Conservation (phyloP, 2,888 invertebrate species). For the Helicoverpa assulta region DNA sequence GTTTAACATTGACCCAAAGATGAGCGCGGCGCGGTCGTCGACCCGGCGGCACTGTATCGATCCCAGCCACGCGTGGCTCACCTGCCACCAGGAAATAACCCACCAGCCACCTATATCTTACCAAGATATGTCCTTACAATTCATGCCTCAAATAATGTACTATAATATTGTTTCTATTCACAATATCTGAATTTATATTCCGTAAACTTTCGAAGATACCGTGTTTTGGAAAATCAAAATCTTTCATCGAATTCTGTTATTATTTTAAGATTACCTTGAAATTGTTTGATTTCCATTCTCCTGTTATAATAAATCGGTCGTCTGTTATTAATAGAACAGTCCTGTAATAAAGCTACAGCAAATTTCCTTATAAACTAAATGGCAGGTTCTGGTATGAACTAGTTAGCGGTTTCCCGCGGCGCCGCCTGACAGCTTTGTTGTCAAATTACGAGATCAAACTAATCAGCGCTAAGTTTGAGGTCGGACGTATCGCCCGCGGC, state of each 20-base stretch:
- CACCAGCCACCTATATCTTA: not conserved
- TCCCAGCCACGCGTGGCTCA: constrained; percentile 73
- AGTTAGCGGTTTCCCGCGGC: constrained; percentile 23
- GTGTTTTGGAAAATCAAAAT: too few relatives aligned
- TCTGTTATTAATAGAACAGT: not conserved
- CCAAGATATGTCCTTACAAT: not conserved
- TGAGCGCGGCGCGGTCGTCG: constrained; percentile 65
- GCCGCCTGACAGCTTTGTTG: constrained; percentile 41
- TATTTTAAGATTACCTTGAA: not conserved
- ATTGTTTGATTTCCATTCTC: too few relatives aligned
- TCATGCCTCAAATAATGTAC: too few relatives aligned
- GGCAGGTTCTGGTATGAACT: constrained; percentile 23
- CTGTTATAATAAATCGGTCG: not conserved
- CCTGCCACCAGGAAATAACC: constrained; percentile 31
- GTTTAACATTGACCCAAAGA: constrained; percentile 68
- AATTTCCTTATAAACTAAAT: not conserved
- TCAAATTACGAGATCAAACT: constrained; percentile 51
- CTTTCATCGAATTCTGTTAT: not conserved
- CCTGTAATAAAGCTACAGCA: not conserved
- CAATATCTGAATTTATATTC: not conserved
- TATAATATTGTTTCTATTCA: not conserved
- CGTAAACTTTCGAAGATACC: not conserved
- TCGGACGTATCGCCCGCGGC: constrained; percentile 17
- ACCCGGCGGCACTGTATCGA: constrained; percentile 73
- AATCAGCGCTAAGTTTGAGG: constrained; percentile 24